phyloP scores from a whole-genome alignment of 2,888 invertebrate species.

The Hoplodrina ambigua region DNA sequence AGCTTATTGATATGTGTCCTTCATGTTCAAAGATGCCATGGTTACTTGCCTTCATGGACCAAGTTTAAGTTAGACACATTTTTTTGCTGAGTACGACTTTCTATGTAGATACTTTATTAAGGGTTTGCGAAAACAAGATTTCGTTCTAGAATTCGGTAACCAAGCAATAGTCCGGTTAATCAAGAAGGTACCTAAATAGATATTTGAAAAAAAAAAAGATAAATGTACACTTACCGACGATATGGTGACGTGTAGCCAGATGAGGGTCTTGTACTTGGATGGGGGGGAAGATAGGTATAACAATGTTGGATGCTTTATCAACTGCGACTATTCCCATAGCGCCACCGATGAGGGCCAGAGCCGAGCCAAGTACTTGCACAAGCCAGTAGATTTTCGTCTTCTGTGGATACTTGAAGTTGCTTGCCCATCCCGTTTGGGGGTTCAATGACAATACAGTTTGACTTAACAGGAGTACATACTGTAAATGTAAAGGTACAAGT shows the following conservation, averaged over 20 bases:
- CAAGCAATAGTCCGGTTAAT: background rate
- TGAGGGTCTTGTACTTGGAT: background rate
- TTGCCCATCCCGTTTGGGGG: conserved; percentile 73
- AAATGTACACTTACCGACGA: conserved; percentile 68
- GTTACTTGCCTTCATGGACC: no score
- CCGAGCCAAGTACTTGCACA: conserved; percentile 76
- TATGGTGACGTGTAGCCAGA: conserved; percentile 67
- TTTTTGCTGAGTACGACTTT: no score
- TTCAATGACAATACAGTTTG: conserved; percentile 75
- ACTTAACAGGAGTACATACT: conserved; percentile 80
- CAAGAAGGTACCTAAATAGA: no score
- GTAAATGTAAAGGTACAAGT: conserved; percentile 59
- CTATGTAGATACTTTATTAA: no score
- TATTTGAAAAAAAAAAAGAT: no score
- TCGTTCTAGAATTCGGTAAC: background rate
- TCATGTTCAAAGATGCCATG: no score
- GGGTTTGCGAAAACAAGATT: no score
- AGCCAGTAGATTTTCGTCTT: conserved; percentile 72
- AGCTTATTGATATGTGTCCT: no score
- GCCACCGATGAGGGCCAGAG: conserved; percentile 73
- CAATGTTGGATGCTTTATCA: background rate
- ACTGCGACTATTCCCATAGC: conserved; percentile 64
- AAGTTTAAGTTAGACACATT: no score
- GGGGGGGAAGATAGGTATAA: background rate
- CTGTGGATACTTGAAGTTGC: conserved; percentile 67